phyloP scores from a whole-genome alignment of 2,888 invertebrate species.

The Seladonia tumulorum region DNA sequence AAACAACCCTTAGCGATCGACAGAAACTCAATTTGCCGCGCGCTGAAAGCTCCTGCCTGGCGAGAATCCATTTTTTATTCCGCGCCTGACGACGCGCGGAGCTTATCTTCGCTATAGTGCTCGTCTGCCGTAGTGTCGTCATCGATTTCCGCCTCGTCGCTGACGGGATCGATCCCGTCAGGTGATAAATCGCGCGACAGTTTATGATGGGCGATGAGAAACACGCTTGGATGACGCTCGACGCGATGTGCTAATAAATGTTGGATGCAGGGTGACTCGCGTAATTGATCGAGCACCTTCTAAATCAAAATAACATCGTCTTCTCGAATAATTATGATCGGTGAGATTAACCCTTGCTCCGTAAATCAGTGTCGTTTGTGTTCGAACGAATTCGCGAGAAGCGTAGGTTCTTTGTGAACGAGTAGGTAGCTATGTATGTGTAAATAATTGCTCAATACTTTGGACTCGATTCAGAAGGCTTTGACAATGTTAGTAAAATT shows the following conservation, averaged over 20 bases:
- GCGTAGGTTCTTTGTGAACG: no score
- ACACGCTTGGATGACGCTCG: not conserved
- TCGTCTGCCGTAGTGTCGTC: not conserved
- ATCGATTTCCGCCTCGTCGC: not conserved
- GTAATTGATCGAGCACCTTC: not conserved
- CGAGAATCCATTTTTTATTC: slow-evolving; percentile 4
- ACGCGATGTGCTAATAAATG: not conserved
- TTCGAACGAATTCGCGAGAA: no score
- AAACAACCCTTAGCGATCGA: not conserved
- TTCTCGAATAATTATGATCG: not conserved
- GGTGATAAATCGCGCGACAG: not conserved
- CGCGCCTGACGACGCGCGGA: not conserved
- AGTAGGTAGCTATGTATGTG: no score
- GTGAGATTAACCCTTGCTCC: not conserved
- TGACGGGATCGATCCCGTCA: not conserved
- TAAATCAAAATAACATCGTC: not conserved
- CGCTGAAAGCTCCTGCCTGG: not conserved
- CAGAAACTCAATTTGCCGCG: slow-evolving; percentile 4
- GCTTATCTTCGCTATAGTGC: not conserved
- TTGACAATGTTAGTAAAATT: no score
- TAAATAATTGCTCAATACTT: no score
- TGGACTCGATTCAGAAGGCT: no score
- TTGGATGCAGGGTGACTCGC: not conserved
- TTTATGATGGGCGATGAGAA: not conserved
- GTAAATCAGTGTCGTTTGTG: not conserved